These are phyloP conservation scores for Agapornis roseicollis DNA, from an alignment of 2,113 vertebrate genomes.

Conservation along the genomic window DNA sequence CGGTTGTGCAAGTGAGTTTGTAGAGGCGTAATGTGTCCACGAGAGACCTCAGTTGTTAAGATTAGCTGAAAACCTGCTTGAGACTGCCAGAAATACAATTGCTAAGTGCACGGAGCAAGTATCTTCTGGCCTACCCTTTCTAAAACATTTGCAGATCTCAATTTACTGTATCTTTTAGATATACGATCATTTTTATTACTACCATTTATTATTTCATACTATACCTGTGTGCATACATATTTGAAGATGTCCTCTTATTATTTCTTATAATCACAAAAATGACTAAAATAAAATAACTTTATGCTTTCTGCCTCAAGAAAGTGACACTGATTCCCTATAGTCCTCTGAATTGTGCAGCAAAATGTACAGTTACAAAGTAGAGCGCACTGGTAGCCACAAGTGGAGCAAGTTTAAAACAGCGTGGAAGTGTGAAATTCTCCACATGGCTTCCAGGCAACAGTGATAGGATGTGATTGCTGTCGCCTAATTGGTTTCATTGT, in stretches of 20 bases:
- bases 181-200: background rate
- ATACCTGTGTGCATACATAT: background rate
- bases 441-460: background rate
- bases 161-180: background rate
- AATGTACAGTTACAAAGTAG: background rate
- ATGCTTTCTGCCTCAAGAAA: background rate
- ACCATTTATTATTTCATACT: background rate
- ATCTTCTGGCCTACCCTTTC: background rate
- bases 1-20: conserved; percentile 86
- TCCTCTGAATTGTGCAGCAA: background rate
- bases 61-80: background rate
- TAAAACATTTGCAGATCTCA: background rate
- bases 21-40: background rate
- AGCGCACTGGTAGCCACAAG: background rate
- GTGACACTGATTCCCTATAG: background rate
- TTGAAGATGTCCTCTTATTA: background rate
- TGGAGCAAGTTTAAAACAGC: background rate
- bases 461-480: conserved; percentile 18
- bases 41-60: background rate
- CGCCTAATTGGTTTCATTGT: conserved; percentile 6
- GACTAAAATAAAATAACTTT: background rate
- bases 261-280: background rate
- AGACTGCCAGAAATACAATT: background rate
- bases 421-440: conserved; percentile 12
- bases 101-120: background rate